A percentile compares a stretch with the other conserved stretches of the same genome.
Evolutionary conservation across 1,140 invertebrate species (phyloP).

Genomic region (Nasonia giraulti): DNA sequence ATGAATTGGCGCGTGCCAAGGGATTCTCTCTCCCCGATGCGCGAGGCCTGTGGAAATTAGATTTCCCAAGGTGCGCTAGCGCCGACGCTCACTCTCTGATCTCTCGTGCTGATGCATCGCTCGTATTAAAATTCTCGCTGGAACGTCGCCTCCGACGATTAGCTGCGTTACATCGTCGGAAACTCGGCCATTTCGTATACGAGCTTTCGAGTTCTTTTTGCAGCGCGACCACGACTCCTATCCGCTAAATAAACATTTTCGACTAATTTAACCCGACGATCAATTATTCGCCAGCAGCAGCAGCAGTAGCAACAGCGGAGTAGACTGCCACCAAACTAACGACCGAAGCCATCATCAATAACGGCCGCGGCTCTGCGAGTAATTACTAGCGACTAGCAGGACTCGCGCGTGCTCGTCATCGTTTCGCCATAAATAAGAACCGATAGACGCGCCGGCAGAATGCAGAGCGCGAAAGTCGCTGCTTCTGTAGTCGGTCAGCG

Average conservation of each 20-base stretch:
- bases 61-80: background rate
- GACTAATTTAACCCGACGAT: conserved; percentile 46
- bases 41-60: background rate
- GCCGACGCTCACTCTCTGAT: background rate
- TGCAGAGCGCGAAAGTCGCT: conserved; percentile 1
- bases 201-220: no score
- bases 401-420: conserved; percentile 39
- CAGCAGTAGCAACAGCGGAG: background rate
- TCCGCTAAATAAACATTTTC: conserved; percentile 38
- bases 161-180: background rate
- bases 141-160: background rate
- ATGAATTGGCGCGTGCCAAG: conserved; percentile 6
- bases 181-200: background rate
- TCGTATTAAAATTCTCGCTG: background rate
- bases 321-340: conserved; percentile 32
- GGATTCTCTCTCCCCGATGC: background rate
- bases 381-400: conserved; percentile 36
- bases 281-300: conserved; percentile 37
- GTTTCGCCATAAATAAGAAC: conserved; percentile 48
- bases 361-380: conserved; percentile 34
- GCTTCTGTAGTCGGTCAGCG: background rate
- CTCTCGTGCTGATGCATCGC: background rate
- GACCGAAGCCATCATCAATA: conserved; percentile 48
- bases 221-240: background rate
- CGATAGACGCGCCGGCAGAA: background rate